A percentile compares a stretch with the other conserved stretches of the same genome.
Conservation (phyloP, 2,113 vertebrate species). For the Caretta caretta region DNA sequence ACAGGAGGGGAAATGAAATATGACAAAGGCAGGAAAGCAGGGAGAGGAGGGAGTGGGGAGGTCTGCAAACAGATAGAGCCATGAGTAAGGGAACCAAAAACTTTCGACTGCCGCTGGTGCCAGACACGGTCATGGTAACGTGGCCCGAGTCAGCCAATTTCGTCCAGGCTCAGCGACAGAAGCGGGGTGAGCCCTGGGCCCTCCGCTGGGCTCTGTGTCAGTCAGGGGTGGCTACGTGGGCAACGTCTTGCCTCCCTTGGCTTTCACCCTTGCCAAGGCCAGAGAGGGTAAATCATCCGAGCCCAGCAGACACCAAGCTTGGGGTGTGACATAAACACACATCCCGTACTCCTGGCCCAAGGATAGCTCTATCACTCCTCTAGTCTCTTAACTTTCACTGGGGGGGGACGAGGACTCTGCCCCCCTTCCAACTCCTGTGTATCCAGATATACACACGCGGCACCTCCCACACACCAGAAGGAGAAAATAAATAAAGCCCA, state of each 20-base stretch:
- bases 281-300: accelerated
- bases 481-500: neutral
- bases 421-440: neutral
- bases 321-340: neutral
- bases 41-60: neutral
- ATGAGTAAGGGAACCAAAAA: neutral
- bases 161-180: neutral
- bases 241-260: accelerated
- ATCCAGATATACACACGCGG: neutral
- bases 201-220: neutral
- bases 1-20: neutral
- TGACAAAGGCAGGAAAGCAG: neutral
- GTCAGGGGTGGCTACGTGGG: neutral
- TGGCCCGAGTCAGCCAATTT: neutral
- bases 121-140: neutral
- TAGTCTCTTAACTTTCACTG: neutral
- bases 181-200: neutral
- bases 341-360: neutral
- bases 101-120: neutral
- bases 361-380: neutral
- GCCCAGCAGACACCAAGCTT: accelerated
- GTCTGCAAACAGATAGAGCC: accelerated
- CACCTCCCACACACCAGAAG: neutral
- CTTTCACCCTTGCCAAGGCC: neutral
- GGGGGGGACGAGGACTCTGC: neutral